These are phyloP conservation scores for Cyanoramphus novaezelandiae DNA, from an alignment of 2,113 vertebrate genomes.

Conservation along the genomic window DNA sequence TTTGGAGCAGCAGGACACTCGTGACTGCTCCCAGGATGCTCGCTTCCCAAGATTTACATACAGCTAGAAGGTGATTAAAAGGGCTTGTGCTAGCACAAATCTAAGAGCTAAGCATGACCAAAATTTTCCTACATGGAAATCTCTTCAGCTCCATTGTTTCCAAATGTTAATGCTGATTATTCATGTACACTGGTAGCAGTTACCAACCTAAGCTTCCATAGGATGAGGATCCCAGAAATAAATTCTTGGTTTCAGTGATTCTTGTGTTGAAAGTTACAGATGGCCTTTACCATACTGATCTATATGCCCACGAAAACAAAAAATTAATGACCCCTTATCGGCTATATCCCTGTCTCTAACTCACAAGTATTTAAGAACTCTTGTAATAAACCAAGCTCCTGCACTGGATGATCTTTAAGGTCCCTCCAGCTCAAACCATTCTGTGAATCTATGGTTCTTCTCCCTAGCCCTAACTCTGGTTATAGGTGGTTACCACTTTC, in stretches of 20 bases:
- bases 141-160: neutral
- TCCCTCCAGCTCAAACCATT: neutral
- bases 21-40: neutral
- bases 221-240: neutral
- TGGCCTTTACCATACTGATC: neutral
- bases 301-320: neutral
- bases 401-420: neutral
- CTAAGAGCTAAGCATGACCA: neutral
- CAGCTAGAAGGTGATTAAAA: neutral
- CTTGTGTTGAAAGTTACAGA: neutral
- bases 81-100: neutral
- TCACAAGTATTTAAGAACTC: neutral
- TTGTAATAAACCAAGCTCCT: neutral
- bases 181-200: neutral
- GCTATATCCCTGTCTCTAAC: neutral
- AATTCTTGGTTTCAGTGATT: neutral
- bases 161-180: neutral
- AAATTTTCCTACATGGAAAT: neutral
- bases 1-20: neutral
- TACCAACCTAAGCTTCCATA: neutral
- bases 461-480: neutral
- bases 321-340: neutral
- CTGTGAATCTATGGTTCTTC: neutral
- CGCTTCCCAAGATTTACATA: neutral
- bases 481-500: neutral